These are phyloP conservation scores for Antheraea pernyi DNA, from an alignment of 1,140 invertebrate genomes.

Conservation along the genomic window DNA sequence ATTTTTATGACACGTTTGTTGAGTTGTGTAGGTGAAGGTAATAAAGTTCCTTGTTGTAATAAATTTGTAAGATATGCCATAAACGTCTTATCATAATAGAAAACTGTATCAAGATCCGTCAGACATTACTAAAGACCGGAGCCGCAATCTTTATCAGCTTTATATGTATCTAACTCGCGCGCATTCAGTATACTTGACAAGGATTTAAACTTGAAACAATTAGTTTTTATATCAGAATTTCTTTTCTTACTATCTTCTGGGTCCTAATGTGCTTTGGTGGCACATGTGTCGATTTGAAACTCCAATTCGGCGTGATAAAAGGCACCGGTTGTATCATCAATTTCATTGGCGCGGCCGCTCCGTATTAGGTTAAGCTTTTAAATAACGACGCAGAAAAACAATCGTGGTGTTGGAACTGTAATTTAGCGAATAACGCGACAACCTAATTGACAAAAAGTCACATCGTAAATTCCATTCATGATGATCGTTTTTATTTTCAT, in stretches of 20 bases:
- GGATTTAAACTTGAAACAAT: not conserved
- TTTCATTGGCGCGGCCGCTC: constrained; percentile 15
- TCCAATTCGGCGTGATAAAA: constrained; percentile 22
- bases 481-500: constrained; percentile 52
- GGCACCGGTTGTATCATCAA: constrained; percentile 28
- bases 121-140: constrained; percentile 42
- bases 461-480: constrained; percentile 45
- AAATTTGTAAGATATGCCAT: constrained; percentile 38
- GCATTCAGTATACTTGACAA: not conserved
- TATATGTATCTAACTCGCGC: not conserved
- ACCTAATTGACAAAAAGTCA: constrained; percentile 44
- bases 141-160: constrained; percentile 44
- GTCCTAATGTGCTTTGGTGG: constrained; percentile 55
- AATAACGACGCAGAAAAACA: constrained; percentile 35
- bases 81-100: constrained; percentile 48
- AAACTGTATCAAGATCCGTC: constrained; percentile 61
- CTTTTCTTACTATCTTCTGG: too few species aligned
- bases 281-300: constrained; percentile 43
- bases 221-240: too few species aligned
- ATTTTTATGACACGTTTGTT: constrained; percentile 4
- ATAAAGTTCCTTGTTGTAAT: constrained; percentile 8
- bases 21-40: constrained; percentile 4
- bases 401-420: constrained; percentile 31
- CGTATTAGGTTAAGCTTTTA: constrained; percentile 25
- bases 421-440: constrained; percentile 40